Evolutionary conservation across 2,888 invertebrate species (phyloP), one percentile per base, ranked within the genome.

Genomic region (Lasioglossum figueresi): DNA sequence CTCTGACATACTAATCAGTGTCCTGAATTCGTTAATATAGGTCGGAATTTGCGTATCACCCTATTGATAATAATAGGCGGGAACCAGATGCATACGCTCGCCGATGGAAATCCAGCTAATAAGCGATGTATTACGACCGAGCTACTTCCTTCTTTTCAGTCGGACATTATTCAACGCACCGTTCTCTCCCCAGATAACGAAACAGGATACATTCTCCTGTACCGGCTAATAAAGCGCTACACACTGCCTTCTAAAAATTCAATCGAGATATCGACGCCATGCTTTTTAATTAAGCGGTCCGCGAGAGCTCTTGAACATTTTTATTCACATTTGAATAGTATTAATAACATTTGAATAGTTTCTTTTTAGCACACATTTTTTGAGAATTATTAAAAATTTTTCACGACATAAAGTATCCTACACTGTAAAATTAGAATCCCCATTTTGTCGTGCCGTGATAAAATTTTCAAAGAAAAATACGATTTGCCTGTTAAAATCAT

Each of bases 21-120:
- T 31, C n/a, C 66, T 19, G 63, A 70, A 70, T 70, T 70, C 70
- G 70, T 70, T 70, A 70, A 70, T 70, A 70, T 70, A 70, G 70
- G 40, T 40, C 70, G 40, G 70, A 70, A 40, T 70, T 70, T 70
- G 37, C 70, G 70, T 70, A 70, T 40, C 70, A 23, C 70, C n/a
- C 40, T 40, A 40, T 40, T 70, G 70, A 40, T 70, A 70, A 70
- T 70, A 70, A 70, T 70, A 70, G 40, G 4, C n/a, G 70, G n/a
- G 37, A 10, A 14, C 5, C n/a, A 56, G 40, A 12, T 40, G 37
- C 40, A n/a, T 40, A 70, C 70, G 70, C n/a, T 70, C 40, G n/a
- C 40, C 70, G 70, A 70, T 40, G 37, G n/a, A 40, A 70, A 40
- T 40, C 12, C 40, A 19, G 70, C 37, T 70, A 70, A 40, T 70